Evolutionary conservation across 1,140 invertebrate species (phyloP).

Genomic region (Drosophila tristis): DNA sequence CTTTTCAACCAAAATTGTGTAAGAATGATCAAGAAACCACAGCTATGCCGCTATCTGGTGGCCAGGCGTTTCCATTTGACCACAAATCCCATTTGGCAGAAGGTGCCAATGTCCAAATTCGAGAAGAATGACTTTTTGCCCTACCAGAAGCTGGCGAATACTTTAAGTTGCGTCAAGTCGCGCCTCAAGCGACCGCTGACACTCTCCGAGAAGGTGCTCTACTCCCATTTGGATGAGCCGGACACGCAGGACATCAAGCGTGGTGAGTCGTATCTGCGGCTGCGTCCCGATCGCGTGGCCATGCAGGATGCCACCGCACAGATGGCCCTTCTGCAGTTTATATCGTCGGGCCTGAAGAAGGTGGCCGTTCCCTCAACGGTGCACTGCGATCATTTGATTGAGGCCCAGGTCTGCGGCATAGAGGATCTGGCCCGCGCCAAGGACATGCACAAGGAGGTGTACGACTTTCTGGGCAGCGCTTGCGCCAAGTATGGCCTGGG

Average conservation of each 20-base stretch:
- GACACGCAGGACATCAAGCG: conserved; percentile 91
- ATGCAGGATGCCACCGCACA: conserved; percentile 99
- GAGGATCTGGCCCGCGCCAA: conserved; percentile 97
- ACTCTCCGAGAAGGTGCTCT: conserved; percentile 98
- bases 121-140: conserved; percentile 91
- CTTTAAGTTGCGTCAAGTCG: conserved; percentile 92
- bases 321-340: conserved; percentile 99
- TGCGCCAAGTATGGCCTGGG: conserved; percentile 99
- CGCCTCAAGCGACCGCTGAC: conserved; percentile 96
- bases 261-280: conserved; percentile 95
- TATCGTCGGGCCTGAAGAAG: conserved; percentile 96
- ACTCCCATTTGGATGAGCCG: conserved; percentile 98
- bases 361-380: conserved; percentile 99
- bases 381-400: conserved; percentile 99
- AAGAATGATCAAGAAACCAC: no score
- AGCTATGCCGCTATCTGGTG: conserved; percentile 6
- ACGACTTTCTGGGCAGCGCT: conserved; percentile 96
- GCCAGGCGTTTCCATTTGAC: conserved; percentile 5
- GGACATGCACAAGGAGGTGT: conserved; percentile 98
- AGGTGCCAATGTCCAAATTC: conserved; percentile 97
- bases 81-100: neutral
- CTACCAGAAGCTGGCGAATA: conserved; percentile 93
- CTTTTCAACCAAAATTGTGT: no score
- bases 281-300: conserved; percentile 98
- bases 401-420: conserved; percentile 95